These are phyloP conservation scores for Invenusta paracnida DNA, from an alignment of 2,888 invertebrate species.

Conservation along the genomic window DNA sequence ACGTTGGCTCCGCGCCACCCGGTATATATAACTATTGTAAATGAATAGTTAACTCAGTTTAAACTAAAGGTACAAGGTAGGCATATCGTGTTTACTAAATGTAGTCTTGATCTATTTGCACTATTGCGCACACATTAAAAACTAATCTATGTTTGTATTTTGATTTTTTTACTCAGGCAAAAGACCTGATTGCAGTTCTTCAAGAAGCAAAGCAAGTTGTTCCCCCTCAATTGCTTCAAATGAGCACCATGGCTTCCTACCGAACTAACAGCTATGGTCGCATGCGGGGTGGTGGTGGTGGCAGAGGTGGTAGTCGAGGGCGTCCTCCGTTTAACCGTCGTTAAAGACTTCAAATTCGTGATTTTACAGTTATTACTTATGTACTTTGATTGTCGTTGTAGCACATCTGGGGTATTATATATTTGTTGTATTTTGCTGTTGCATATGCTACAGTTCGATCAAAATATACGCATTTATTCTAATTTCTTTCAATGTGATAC, in stretches of 20 bases:
- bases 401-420: neutral
- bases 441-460: neutral
- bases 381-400: neutral
- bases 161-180: constrained; percentile 69
- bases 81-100: too few species aligned
- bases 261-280: neutral
- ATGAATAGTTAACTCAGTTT: too few species aligned
- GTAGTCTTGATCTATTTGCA: too few species aligned
- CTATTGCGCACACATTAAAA: neutral
- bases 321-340: neutral
- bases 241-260: neutral
- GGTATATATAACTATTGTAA: too few species aligned
- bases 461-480: neutral
- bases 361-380: neutral
- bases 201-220: constrained; percentile 78
- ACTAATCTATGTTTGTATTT: neutral
- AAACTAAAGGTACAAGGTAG: too few species aligned
- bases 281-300: neutral
- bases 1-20: too few species aligned
- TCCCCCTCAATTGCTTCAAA: neutral
- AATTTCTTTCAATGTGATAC: neutral
- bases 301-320: neutral
- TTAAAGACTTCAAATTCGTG: neutral
- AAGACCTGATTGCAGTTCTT: constrained; percentile 81
- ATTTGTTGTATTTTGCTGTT: neutral